Percentiles rank a stretch among this genome's conserved stretches.
Conservation (phyloP, 2,888 invertebrate species). For the Orthonevra nobilis region DNA sequence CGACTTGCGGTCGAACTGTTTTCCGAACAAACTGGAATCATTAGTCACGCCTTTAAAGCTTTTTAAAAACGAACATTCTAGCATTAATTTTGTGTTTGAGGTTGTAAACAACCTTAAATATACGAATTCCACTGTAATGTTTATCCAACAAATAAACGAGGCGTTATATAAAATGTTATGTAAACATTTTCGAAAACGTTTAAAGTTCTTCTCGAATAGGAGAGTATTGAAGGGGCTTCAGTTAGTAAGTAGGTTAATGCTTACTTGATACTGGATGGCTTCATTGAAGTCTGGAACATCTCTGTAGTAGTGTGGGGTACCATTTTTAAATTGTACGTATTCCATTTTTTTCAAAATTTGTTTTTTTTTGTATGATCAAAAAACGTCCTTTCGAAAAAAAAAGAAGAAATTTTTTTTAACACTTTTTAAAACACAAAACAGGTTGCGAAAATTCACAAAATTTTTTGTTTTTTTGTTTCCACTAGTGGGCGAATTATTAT, state of each 20-base stretch:
- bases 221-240: constrained; percentile 2
- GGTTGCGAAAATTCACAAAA: background rate
- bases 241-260: constrained; percentile 66
- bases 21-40: constrained; percentile 43
- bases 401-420: constrained; percentile 24
- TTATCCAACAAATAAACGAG: constrained; percentile 28
- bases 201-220: background rate
- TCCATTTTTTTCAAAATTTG: constrained; percentile 75
- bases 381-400: constrained; percentile 62
- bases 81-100: constrained; percentile 13
- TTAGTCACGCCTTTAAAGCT: constrained; percentile 43
- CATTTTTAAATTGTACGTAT: constrained; percentile 80
- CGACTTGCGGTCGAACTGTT: background rate
- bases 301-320: constrained; percentile 80
- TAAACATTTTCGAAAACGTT: constrained; percentile 48
- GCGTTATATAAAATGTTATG: constrained; percentile 65
- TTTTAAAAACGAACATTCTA: constrained; percentile 40
- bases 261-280: constrained; percentile 81
- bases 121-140: constrained; percentile 28
- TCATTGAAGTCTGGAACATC: constrained; percentile 79
- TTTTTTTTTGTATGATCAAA: constrained; percentile 31
- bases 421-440: constrained; percentile 36
- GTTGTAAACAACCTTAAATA: constrained; percentile 38
- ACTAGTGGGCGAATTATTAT: no score
- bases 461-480: constrained; percentile 23